Conservation (phyloP, 2,888 invertebrate genomes). For the Catonia carolina region DNA sequence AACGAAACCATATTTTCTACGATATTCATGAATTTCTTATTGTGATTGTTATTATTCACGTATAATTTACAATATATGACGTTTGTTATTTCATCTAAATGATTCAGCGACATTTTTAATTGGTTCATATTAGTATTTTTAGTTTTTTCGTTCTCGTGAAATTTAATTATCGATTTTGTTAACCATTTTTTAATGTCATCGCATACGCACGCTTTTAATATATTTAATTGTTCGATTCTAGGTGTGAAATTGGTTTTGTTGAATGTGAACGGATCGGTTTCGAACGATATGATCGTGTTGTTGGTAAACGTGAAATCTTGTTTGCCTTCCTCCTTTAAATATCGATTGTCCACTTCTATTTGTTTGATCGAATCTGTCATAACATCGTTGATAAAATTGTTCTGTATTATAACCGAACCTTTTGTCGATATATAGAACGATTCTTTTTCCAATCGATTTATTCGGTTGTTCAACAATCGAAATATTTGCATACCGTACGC, state of each 20-base stretch:
- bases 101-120: not conserved
- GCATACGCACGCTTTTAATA: conserved; percentile 56
- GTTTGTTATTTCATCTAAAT: not conserved
- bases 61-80: not conserved
- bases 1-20: not conserved
- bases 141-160: conserved; percentile 2
- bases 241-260: conserved; percentile 51
- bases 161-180: conserved; percentile 30
- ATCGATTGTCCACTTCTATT: conserved; percentile 42
- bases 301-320: conserved; percentile 56
- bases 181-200: conserved; percentile 39
- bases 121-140: not conserved
- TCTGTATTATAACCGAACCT: conserved; percentile 58
- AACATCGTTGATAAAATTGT: conserved; percentile 54
- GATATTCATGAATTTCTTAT: no score
- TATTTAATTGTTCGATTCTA: conserved; percentile 52
- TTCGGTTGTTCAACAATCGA: conserved; percentile 52
- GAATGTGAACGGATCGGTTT: conserved; percentile 52
- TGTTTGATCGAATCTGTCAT: conserved; percentile 57
- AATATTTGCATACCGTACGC: conserved; percentile 56
- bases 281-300: conserved; percentile 53
- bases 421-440: conserved; percentile 55
- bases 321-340: conserved; percentile 33
- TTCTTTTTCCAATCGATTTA: conserved; percentile 56
- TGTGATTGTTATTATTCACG: no score